phyloP scores from a whole-genome alignment of 37 sponge, comb jelly and placozoan species.

The Mnemiopsis leidyi region DNA sequence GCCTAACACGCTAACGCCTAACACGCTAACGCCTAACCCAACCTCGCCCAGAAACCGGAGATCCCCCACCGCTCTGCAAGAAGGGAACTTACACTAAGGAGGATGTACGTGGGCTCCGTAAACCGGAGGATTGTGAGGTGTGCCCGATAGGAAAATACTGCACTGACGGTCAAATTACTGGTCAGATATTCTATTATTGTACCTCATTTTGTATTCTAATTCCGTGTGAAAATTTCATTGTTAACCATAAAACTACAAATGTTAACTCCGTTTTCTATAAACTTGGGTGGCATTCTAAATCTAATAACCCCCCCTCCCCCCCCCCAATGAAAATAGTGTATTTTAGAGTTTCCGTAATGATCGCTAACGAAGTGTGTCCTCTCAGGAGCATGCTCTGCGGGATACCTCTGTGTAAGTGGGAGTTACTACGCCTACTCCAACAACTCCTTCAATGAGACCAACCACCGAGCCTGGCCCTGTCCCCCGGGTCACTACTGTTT shows the following conservation, averaged over 20 bases:
- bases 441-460: not conserved
- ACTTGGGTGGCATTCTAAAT: too few species aligned
- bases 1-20: too few species aligned
- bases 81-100: conserved; percentile 6
- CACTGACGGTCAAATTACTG: conserved; percentile 19
- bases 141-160: conserved; percentile 22
- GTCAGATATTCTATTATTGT: not conserved
- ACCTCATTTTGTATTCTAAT: too few species aligned
- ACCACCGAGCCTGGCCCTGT: conserved; percentile 52
- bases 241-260: too few species aligned
- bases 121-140: not conserved
- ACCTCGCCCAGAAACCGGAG: not conserved
- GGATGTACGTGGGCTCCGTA: not conserved
- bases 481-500: conserved; percentile 46
- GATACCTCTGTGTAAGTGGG: conserved; percentile 18
- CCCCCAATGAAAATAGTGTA: too few species aligned
- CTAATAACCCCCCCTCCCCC: too few species aligned
- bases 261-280: too few species aligned
- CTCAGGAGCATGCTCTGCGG: conserved; percentile 18
- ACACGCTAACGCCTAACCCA: too few species aligned
- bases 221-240: too few species aligned
- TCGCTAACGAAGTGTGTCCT: too few species aligned
- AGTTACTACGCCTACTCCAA: not conserved
- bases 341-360: too few species aligned
- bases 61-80: not conserved